A percentile compares a stretch with the other conserved stretches of the same genome.
Evolutionary conservation across 2,797 vertebrate species (phyloP).

Genomic region (Nasua narica): DNA sequence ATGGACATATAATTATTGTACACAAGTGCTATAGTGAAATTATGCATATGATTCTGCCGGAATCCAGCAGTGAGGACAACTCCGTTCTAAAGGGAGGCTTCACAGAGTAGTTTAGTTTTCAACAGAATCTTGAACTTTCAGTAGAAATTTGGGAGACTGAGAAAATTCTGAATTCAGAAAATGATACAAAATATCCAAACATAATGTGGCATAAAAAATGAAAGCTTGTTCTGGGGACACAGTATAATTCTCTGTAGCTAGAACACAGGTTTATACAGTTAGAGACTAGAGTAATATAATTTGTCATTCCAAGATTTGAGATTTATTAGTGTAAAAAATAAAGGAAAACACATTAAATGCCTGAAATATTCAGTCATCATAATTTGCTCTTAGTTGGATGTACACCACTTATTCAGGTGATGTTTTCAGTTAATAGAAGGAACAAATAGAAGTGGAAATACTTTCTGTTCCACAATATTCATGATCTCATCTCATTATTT

Average conservation of each 20-base stretch:
- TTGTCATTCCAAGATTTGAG: not conserved
- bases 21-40: not conserved
- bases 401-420: not conserved
- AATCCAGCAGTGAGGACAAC: not conserved
- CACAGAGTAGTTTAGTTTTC: not conserved
- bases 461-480: not conserved
- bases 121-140: not conserved
- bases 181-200: not conserved
- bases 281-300: not conserved
- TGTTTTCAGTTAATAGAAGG: not conserved
- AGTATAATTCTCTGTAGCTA: not conserved
- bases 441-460: not conserved
- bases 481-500: not conserved
- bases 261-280: not conserved
- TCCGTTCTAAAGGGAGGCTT: not conserved
- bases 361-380: not conserved
- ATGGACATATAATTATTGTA: not conserved
- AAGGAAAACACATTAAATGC: not conserved
- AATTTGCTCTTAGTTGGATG: not conserved
- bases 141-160: not conserved
- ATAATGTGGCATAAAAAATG: not conserved
- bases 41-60: not conserved
- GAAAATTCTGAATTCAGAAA: not conserved
- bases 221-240: not conserved
- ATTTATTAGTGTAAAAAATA: not conserved